Conservation (phyloP, 2,113 vertebrate species). For the Pavo muticus region DNA sequence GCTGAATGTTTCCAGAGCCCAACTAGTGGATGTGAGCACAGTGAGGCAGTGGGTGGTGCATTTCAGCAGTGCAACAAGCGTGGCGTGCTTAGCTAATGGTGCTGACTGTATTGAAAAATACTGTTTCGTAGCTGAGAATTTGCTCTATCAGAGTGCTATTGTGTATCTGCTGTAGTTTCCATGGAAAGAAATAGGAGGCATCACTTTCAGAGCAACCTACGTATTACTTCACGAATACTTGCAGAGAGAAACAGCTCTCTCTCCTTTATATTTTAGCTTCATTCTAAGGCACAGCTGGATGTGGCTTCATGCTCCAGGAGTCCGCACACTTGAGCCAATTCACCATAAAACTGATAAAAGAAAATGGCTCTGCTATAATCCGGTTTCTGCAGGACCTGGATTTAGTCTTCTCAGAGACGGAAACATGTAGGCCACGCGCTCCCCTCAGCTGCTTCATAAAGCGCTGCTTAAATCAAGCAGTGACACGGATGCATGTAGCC, state of each 20-base stretch:
- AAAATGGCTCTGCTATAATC: background rate
- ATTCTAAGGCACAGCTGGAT: background rate
- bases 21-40: too few relatives aligned
- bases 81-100: too few relatives aligned
- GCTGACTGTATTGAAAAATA: too few relatives aligned
- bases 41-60: too few relatives aligned
- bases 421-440: background rate
- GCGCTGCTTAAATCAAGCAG: background rate
- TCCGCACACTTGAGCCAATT: background rate
- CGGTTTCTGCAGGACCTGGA: background rate
- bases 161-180: too few relatives aligned
- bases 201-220: too few relatives aligned
- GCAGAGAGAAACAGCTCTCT: background rate
- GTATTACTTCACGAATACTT: background rate
- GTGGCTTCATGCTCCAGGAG: background rate
- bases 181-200: too few relatives aligned
- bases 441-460: fast-evolving
- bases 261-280: background rate
- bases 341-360: background rate
- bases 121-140: too few relatives aligned
- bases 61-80: too few relatives aligned
- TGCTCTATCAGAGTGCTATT: too few relatives aligned
- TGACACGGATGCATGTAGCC: fast-evolving
- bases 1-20: too few relatives aligned
- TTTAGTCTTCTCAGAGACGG: background rate